phyloP scores from a whole-genome alignment of 30 jellyfish, hydroid and myxozoan species.

The Morbakka virulenta region DNA sequence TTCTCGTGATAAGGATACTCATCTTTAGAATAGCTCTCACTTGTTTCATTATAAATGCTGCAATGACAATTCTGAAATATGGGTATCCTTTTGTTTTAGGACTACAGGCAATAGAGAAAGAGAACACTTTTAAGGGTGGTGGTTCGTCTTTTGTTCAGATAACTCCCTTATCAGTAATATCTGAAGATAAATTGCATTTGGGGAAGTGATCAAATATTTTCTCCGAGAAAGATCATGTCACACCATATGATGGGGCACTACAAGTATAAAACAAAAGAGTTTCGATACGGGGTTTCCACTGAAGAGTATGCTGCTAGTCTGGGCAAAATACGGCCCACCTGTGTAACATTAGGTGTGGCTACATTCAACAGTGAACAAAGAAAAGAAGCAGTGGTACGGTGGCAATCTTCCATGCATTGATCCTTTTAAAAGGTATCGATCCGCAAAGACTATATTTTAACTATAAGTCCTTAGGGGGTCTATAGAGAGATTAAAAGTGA shows the following conservation, averaged over 20 bases:
- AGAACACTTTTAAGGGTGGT: background rate
- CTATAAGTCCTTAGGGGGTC: conserved; percentile 1
- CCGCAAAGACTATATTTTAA: background rate
- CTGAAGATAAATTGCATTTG: background rate
- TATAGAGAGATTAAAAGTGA: no score
- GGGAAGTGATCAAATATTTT: background rate
- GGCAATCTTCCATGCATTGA: conserved; percentile 1
- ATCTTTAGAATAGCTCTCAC: background rate
- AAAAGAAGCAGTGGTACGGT: conserved; percentile 7
- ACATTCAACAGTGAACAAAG: background rate
- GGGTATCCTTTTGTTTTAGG: background rate
- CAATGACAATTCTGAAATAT: background rate
- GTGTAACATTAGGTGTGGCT: no score
- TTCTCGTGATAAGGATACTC: background rate
- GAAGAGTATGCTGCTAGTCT: no score
- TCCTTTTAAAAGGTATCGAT: background rate
- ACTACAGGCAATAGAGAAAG: background rate
- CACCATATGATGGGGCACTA: background rate
- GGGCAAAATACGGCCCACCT: no score
- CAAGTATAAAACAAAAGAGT: background rate
- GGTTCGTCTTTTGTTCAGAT: background rate
- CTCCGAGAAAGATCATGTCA: background rate
- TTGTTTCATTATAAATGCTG: background rate
- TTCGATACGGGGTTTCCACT: background rate
- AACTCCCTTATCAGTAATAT: background rate